These are phyloP conservation scores for Guaruba guarouba DNA, from an alignment of 2,113 vertebrate genomes.

Conservation along the genomic window DNA sequence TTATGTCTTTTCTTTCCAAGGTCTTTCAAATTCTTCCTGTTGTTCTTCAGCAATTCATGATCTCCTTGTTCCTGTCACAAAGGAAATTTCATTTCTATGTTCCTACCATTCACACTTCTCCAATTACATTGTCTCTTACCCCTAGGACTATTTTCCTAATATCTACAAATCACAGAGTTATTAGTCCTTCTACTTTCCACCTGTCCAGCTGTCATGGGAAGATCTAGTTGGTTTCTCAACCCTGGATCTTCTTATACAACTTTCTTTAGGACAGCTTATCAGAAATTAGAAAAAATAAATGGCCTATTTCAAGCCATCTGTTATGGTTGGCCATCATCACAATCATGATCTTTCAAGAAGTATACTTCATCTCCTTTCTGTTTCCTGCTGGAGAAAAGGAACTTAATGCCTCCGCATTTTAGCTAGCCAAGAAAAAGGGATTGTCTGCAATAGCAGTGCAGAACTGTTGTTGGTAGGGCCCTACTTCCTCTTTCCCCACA, in stretches of 20 bases:
- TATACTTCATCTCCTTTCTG: neutral
- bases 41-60: neutral
- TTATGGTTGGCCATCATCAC: neutral
- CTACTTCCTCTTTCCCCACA: neutral
- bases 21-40: neutral
- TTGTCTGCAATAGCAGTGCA: neutral
- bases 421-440: neutral
- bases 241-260: neutral
- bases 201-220: neutral
- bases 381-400: neutral
- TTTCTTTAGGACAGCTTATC: neutral
- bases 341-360: neutral
- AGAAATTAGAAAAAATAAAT: neutral
- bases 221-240: neutral
- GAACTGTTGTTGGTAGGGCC: neutral
- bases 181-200: neutral
- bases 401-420: neutral
- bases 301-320: neutral
- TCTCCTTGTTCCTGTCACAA: neutral
- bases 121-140: neutral
- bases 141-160: neutral
- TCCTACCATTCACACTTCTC: neutral
- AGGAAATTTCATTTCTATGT: neutral
- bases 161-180: neutral
- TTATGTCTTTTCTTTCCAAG: neutral